Base-by-base conservation (phyloP, 2,888 invertebrate species). In the Mylabris sibirica region DNA sequence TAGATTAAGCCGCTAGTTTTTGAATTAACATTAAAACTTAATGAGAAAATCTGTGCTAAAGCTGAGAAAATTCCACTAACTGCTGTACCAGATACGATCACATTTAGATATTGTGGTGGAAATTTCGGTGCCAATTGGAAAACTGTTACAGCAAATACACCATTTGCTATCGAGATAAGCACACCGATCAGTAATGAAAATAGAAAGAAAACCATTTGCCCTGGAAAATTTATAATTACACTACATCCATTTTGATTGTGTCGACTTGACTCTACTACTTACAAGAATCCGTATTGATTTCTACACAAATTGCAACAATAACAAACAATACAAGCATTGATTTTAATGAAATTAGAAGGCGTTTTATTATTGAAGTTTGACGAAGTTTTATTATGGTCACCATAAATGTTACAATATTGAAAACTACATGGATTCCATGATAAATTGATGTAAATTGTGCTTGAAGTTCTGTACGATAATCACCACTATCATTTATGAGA, bases 71-170 rank as follows among this genome's bases (percentile, higher is more conserved):
- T 73, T 4, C 77, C 81, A 60, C 80, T 78, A 3, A 81, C 63
- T 6, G 77, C 71, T 59, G 77, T 76, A 2, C 80, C 81, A 0
- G 78, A 75, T 8, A 74, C 60, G 9, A 73, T 35, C 0, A 77
- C 76, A 2, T 72, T 71, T 17, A 76, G 72, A 68, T 79, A 79
- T 26, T 69, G 63, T 5, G 74, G 64, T 1, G 80, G 79, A 61
- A 81, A 80, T 68, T 75, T 76, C 0, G 75, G 61, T 24, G 77
- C 75, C 65, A 80, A 65, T 67, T 79, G 75, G 68, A 78, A 80
- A 2, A 80, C 65, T 20, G 77, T 77, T 8, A 79, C 74, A 35
- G 77, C 69, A 41, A 77, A 78, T 17, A 75, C 12, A 22, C 59
- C 63, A 62, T 14, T 38, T 20, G 17, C 22, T 74, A 75, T 75